phyloP scores from a whole-genome alignment of 1,140 invertebrate genomes.

The Drosophila mauritiana region DNA sequence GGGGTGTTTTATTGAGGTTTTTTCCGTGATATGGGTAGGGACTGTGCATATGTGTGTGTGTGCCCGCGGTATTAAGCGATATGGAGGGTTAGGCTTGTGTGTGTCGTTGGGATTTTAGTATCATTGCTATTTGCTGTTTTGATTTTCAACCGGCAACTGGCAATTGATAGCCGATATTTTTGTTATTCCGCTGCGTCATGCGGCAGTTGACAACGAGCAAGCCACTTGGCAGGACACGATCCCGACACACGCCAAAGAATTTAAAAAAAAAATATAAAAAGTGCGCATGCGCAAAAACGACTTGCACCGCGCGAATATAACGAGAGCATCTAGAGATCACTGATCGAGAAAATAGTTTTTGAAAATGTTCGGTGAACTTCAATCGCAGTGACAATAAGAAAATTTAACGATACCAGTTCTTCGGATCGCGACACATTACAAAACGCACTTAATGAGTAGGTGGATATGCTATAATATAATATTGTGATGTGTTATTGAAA shows the following conservation, averaged over 20 bases:
- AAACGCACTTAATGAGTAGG: slow-evolving; percentile 49
- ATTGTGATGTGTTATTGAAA: neutral
- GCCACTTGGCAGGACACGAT: slow-evolving; percentile 83
- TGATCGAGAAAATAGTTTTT: slow-evolving; percentile 14
- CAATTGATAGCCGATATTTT: slow-evolving; percentile 71
- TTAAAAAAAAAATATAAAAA: slow-evolving; percentile 15
- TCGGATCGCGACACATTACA: slow-evolving; percentile 9
- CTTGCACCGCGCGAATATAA: slow-evolving; percentile 13
- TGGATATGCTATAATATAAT: neutral
- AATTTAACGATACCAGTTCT: neutral
- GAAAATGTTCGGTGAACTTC: slow-evolving; percentile 3
- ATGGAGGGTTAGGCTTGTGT: slow-evolving; percentile 59
- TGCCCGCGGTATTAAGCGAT: slow-evolving; percentile 66
- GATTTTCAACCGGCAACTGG: slow-evolving; percentile 73
- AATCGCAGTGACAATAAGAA: slow-evolving; percentile 5
- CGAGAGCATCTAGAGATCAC: slow-evolving; percentile 19
- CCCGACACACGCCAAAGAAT: slow-evolving; percentile 48
- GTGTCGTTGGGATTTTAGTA: slow-evolving; percentile 71
- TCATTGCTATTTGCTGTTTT: slow-evolving; percentile 79
- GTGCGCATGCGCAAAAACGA: slow-evolving; percentile 72
- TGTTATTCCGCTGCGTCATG: slow-evolving; percentile 80
- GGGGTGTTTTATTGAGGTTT: slow-evolving; percentile 84
- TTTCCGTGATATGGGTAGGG: slow-evolving; percentile 52
- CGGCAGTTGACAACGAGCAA: slow-evolving; percentile 78
- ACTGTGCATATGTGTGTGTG: slow-evolving; percentile 16